Percentiles rank a stretch among this genome's conserved stretches.
Evolutionary conservation across 2,888 invertebrate genomes (phyloP).

Genomic region (Cyrtodaria siliqua): DNA sequence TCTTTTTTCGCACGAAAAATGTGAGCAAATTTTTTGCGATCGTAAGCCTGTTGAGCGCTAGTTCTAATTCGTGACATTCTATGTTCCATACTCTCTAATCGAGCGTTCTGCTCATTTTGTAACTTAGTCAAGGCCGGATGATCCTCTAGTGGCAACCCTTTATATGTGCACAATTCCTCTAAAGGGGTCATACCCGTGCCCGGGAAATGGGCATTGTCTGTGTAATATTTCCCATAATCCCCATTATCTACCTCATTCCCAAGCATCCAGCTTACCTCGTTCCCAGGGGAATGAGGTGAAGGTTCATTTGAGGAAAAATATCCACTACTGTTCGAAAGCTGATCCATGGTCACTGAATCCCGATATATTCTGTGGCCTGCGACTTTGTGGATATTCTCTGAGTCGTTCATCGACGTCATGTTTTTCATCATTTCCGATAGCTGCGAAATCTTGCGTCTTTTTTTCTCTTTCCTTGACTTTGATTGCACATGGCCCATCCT

Average conservation of each 20-base stretch:
- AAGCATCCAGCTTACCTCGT: constrained; percentile 37
- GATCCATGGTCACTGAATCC: constrained; percentile 63
- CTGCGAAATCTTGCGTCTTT: constrained; percentile 54
- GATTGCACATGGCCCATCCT: constrained; percentile 73
- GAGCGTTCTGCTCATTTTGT: constrained; percentile 80
- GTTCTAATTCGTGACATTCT: constrained; percentile 75
- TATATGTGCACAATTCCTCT: constrained; percentile 52
- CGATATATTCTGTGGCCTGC: constrained; percentile 63
- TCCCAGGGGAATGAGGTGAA: constrained; percentile 47
- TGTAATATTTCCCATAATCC: constrained; percentile 8
- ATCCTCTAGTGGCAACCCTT: constrained; percentile 73
- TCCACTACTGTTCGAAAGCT: constrained; percentile 64
- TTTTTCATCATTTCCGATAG: constrained; percentile 61
- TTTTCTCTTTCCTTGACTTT: constrained; percentile 62
- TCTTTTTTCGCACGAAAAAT: constrained; percentile 76
- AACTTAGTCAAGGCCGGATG: constrained; percentile 78
- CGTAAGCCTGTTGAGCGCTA: constrained; percentile 79
- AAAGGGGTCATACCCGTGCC: constrained; percentile 39
- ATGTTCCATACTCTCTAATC: constrained; percentile 79
- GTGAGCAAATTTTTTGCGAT: constrained; percentile 78
- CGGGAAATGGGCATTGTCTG: too few species aligned
- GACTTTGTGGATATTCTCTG: constrained; percentile 56
- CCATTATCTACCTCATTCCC: constrained; percentile 29
- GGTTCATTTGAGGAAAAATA: constrained; percentile 65
- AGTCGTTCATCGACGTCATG: constrained; percentile 25